Base-by-base conservation (phyloP, 2,888 invertebrate species). In the Luperina nickerlii region DNA sequence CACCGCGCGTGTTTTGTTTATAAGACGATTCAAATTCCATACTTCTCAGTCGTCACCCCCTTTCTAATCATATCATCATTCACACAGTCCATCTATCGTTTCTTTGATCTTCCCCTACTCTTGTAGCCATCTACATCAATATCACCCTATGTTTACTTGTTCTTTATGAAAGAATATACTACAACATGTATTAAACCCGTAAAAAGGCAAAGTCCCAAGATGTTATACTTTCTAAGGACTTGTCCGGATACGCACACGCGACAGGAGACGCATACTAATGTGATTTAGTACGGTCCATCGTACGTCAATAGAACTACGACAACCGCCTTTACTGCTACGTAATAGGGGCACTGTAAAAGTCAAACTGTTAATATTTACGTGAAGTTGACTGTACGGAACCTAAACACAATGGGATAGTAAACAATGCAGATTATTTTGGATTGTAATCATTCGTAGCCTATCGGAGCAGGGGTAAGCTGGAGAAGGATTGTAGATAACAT, bases 221-320 rank as follows among this genome's bases (percentile, higher is more conserved):
- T 73, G 70, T 80, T 66, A 42, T 32, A 70, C 62, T 73, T 81
- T 42, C 54, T 67, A 76, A 68, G 71, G 74, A 76, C 60, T 63
- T 51, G 27, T 9, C 45, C 42, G 42, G 27, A 73, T 78, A 80
- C 72, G 79, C 62, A 54, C 62, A 63, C 15, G 2, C 20, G 9
- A 73, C 78, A 57, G n/a, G 15, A 15, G 15, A 20, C 27, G 81
- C 74, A 80, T 81, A 81, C 67, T 83, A 85, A 85, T 85, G 66
- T 15, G 32, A 24, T 24, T 0, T 42, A 57, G 42, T 27, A 42
- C 69, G 2, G 6, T 42, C 51, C 51, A 51, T 20, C 6, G 2
- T 24, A 54, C 27, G 20, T 20, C 60, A 42, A 42, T 51, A 20
- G 8, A 24, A 42, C 18, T 32, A 65, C 9, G 3, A 68, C 8